Conservation (phyloP, 2,797 vertebrate genomes). For the Sebastes alutus region DNA sequence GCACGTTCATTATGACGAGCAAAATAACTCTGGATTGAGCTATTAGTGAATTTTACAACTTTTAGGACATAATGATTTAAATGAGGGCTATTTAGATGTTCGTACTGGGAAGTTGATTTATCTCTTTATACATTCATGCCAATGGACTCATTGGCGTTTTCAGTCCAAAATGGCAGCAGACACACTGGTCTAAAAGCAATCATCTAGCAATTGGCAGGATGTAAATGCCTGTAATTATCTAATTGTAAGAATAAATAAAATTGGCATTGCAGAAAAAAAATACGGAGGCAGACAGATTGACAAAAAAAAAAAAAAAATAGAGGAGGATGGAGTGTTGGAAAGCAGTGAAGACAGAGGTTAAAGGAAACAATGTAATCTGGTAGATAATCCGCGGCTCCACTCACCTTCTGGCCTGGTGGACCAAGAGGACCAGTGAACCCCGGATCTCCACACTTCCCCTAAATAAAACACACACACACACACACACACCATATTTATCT, state of each 20-base stretch:
- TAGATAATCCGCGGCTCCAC: neutral
- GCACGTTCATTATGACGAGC: no score
- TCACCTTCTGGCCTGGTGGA: slow-evolving; percentile 73
- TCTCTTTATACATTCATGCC: no score
- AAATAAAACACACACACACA: slow-evolving; percentile 33
- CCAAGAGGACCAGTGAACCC: slow-evolving; percentile 66
- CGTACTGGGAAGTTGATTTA: no score
- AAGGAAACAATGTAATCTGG: neutral
- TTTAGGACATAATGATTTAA: no score
- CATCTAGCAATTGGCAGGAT: neutral
- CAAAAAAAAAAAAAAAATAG: neutral
- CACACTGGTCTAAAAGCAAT: no score
- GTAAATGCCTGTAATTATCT: neutral
- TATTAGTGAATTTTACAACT: no score
- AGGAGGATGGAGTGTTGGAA: neutral
- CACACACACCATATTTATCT: neutral
- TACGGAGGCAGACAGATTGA: neutral
- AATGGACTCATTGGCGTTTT: no score
- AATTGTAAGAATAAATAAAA: neutral
- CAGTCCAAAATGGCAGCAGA: no score
- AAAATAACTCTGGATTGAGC: no score
- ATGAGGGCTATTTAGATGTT: no score
- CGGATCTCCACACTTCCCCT: slow-evolving; percentile 75
- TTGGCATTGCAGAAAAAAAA: neutral
- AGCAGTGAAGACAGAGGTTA: neutral